Percentiles rank a stretch among this genome's conserved stretches.
phyloP scores from a whole-genome alignment of 2,113 vertebrate genomes.

The Xiphophorus maculatus region DNA sequence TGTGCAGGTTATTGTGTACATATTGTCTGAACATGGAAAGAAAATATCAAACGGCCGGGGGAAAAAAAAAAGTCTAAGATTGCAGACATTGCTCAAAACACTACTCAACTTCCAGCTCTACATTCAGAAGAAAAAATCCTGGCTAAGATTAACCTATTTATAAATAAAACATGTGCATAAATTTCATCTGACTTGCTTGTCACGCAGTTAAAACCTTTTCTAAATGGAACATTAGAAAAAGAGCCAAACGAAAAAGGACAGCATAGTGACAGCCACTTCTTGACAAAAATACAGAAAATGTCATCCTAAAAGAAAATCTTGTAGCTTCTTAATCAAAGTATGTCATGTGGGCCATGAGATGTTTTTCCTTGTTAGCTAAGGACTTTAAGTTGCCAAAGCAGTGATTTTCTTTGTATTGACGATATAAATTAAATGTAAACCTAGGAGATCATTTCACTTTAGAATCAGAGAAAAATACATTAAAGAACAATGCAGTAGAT shows the following conservation, averaged over 20 bases:
- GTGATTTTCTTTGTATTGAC: neutral
- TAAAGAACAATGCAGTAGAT: neutral
- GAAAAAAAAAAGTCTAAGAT: neutral
- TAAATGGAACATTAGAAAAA: neutral
- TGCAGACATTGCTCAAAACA: neutral
- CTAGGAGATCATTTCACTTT: neutral
- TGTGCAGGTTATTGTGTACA: neutral
- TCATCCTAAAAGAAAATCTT: neutral
- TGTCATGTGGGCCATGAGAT: neutral
- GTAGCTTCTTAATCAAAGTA: neutral
- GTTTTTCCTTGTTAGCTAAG: neutral
- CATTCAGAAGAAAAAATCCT: neutral
- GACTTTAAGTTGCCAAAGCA: neutral
- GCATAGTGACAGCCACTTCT: neutral
- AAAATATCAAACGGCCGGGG: neutral
- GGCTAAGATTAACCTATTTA: neutral
- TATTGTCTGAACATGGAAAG: constrained; percentile 2
- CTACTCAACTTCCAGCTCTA: neutral
- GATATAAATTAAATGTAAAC: neutral
- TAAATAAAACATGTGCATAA: neutral
- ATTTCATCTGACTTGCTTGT: neutral
- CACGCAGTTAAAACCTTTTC: neutral
- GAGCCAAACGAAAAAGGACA: neutral
- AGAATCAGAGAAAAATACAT: neutral
- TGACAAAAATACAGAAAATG: neutral